A percentile compares a stretch with the other conserved stretches of the same genome.
Evolutionary conservation across 2,888 invertebrate species (phyloP).

Genomic region (Norana najaformis): DNA sequence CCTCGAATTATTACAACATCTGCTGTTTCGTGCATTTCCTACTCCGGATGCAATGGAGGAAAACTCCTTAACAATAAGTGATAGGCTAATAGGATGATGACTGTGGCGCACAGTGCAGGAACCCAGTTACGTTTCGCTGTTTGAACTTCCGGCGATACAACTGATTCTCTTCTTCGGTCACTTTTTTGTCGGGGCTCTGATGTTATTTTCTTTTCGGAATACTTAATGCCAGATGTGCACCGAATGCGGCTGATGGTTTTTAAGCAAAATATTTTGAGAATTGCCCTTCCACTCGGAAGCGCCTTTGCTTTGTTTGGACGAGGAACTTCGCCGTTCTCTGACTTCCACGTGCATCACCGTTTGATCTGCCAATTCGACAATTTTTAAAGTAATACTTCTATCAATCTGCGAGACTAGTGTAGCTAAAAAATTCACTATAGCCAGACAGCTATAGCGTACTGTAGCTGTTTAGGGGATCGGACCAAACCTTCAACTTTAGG

Average conservation of each 20-base stretch:
- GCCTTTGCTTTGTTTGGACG: neutral
- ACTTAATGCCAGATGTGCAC: neutral
- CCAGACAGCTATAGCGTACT: no score
- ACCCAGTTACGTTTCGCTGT: neutral
- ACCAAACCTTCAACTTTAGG: no score
- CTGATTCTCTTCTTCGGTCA: neutral
- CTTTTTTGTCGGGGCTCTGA: neutral
- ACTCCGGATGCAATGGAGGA: no score
- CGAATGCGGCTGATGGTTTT: neutral
- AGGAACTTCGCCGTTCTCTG: neutral
- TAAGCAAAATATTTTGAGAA: constrained; percentile 5
- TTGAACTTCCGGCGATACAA: neutral
- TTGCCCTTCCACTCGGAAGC: neutral
- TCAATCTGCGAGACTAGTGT: neutral
- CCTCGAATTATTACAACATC: neutral
- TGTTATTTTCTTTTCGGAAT: neutral
- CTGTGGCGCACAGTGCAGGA: neutral
- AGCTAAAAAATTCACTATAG: no score
- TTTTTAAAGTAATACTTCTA: neutral
- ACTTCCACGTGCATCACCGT: neutral
- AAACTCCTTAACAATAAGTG: neutral
- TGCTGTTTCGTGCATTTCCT: neutral
- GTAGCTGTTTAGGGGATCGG: no score
- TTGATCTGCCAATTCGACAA: neutral
- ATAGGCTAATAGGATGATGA: neutral